Conservation (phyloP, 2,113 vertebrate genomes). For the Cariama cristata region DNA sequence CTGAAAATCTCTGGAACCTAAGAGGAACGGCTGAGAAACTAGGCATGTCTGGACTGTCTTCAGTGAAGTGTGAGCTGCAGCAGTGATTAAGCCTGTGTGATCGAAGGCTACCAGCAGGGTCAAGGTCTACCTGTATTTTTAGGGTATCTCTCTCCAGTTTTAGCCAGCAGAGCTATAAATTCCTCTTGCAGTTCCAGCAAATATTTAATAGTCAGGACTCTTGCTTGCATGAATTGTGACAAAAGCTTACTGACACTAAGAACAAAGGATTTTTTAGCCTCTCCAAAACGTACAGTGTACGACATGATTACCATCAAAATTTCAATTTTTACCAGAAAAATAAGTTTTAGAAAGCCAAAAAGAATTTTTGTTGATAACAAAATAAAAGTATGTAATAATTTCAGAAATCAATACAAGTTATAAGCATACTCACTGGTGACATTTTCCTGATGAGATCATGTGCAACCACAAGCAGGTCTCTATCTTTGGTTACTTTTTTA, state of each 20-base stretch:
- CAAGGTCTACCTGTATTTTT: background rate
- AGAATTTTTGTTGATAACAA: background rate
- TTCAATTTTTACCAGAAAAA: background rate
- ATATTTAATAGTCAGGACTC: background rate
- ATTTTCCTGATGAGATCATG: conserved; percentile 81
- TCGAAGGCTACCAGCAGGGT: background rate
- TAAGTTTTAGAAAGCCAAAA: background rate
- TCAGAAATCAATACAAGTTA: background rate
- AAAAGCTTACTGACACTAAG: background rate
- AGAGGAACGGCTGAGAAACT: background rate
- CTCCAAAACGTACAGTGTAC: background rate
- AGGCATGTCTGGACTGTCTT: background rate
- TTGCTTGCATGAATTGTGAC: background rate
- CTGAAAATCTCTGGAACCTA: background rate
- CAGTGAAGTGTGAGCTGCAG: background rate
- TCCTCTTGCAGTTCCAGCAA: background rate
- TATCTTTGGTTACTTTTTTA: conserved; percentile 66
- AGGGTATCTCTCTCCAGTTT: background rate
- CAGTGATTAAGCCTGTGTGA: background rate
- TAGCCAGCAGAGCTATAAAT: background rate
- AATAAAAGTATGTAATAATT: background rate
- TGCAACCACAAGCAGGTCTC: conserved; percentile 78
- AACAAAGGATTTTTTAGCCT: background rate
- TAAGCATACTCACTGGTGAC: conserved; percentile 73
- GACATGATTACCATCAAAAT: background rate